Base-by-base conservation (phyloP, 2,888 invertebrate species). In the Crossocerus cetratus region DNA sequence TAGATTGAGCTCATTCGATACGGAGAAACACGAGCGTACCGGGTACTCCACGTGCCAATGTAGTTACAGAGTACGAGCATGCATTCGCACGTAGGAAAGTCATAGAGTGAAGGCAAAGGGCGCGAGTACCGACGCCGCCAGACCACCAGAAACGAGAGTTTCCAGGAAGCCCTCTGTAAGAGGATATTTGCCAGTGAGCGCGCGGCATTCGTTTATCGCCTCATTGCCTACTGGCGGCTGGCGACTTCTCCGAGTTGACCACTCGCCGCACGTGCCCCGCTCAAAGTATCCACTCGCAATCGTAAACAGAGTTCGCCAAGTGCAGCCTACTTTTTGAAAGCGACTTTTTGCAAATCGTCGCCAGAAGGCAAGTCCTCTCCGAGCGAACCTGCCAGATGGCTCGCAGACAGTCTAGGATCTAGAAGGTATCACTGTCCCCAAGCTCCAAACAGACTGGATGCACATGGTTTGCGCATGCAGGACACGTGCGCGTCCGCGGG, bases 131-230 rank as follows among this genome's bases (percentile, higher is more conserved):
- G 69, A 72, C 69, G 69, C 78, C 84, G 84, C 73, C 83, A 83
- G 83, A 85, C 78, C 84, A 84, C 73, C 83, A 83, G 83, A 85
- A 84, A 84, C 79, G 69, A 82, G 82, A 74, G 80, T 77, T 87
- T 86, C 86, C 74, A 49, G 77, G 86, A 86, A 86, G 76, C 66
- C 65, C 64, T 65, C 32, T 62, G 75, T 74, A 76, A 76, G 74
- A 21, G 69, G 74, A 76, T 55, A 74, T 55, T 58, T 45, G 75
- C 62, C 49, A 65, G 64, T 14, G 62, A 59, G 63, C 43, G 16
- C 62, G 54, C 59, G 65, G 69, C 65, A 75, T 73, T 66, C 53
- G 20, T 61, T 69, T 45, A 16, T 21, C 73, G 72, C 44, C 32
- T 58, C 21, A 16, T 8, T 18, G 32, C 22, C 21, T 49, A 18